Evolutionary conservation across 2,113 vertebrate genomes (phyloP), one percentile per base, ranked within the genome.

Genomic region (Alethe diademata): DNA sequence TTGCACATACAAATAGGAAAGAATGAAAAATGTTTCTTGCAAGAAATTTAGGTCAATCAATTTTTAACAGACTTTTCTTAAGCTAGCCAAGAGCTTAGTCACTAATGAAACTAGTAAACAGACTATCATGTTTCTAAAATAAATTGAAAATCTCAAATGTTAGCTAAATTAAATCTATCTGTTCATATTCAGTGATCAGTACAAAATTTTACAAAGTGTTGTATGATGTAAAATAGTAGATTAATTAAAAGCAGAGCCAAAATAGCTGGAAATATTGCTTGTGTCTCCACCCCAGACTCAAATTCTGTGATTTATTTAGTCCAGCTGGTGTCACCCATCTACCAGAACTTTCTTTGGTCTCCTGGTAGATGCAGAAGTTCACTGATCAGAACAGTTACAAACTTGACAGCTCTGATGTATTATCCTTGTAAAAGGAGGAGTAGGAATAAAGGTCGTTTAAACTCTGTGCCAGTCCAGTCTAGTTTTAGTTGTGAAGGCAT

Each of bases 31-130:
- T 65, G 11, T 45, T 53, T 91, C 57, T 90, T 84, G 36, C 29
- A 69, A 92, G 40, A 84, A 91, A 96, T 92, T 81, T 73, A 92
- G 87, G 79, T 91, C 85, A 93, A 80, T 92, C 85, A 54, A 76
- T 93, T 93, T 93, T 95, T 91, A 78, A 80, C 86, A 82, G 92
- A 73, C 47, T 87, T 94, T 90, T 47, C 71, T 81, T 90, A 62
- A 72, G 72, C 35, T 69, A 72, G n/a, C 31, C 47, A 92, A 86
- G 38, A 86, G 14, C 29, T 88, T 87, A 93, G 51, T 78, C 48
- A 58, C 18, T 91, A 92, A 93, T 65, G 43, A 93, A 90, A 85
- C 7, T 48, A 90, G 82, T 92, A 94, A 93, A 95, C 38, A 92
- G 25, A 60, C 43, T 54, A 62, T 51, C 14, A 73, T 29, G 40